Base-by-base conservation (phyloP, 1,140 invertebrate genomes). In the Aphelinus certus region DNA sequence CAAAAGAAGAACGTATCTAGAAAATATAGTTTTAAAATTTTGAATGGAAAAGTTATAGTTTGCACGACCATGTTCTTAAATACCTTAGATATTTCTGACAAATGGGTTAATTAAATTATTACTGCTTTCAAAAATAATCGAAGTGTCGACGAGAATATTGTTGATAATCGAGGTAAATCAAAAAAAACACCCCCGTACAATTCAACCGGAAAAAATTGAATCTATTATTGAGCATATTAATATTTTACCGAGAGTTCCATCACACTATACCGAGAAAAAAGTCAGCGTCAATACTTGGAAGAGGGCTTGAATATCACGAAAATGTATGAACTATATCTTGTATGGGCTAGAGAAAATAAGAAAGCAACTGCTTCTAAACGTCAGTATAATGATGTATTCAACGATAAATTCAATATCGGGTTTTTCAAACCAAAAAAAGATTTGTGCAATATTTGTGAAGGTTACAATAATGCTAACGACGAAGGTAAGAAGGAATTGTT, bases 351-450 rank as follows among this genome's bases (percentile, higher is more conserved):
- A 65, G 45, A n/a, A 65, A 5, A 65, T 65, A 47, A 26, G 49
- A 65, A 63, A 51, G 3, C n/a, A 26, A 7, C 49, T 7, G 63
- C 63, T 7, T n/a, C 46, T 4, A 65, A 65, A 65, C 63, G 49
- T 51, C 46, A 65, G 7, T 65, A 65, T 65, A n/a, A 7, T 48
- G 63, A 48, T 48, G 46, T 65, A 10, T 65, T 65, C 4, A 65
- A 65, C 26, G 26, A 7, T n/a, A 4, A 10, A 57, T 57, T 57
- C 4, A 57, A 57, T 57, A 5, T 57, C 26, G 56, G 56, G 3
- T 57, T 57, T n/a, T 57, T 57, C 10, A 57, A 57, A n/a, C 56
- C 10, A 57, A 57, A 65, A 65, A 65, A 65, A 26, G 63, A 65
- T 65, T 26, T n/a, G 9, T 65, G 63, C 47, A 4, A 65, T 45